These are phyloP conservation scores for Anthopleura sola DNA, from an alignment of 64 coral and sea anemone genomes.

Conservation along the genomic window DNA sequence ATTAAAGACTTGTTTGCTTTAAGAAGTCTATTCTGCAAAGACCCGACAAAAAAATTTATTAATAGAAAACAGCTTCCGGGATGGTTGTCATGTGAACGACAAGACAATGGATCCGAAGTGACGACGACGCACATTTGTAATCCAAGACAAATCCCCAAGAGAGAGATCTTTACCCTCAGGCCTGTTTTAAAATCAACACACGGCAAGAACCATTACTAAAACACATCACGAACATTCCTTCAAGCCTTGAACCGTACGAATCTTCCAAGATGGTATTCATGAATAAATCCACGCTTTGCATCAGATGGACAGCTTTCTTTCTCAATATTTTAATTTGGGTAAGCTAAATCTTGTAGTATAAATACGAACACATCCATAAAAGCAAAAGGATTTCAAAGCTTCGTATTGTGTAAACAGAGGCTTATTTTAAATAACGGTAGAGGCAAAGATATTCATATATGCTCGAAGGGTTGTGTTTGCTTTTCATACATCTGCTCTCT, in stretches of 20 bases:
- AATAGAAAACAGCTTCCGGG: not conserved
- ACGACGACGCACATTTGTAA: not conserved
- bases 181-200: not conserved
- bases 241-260: not conserved
- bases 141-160: not conserved
- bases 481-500: not conserved
- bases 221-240: not conserved
- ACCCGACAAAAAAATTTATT: not conserved
- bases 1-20: not conserved
- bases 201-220: not conserved
- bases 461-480: not conserved
- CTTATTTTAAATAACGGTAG: not conserved
- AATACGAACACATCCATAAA: not conserved
- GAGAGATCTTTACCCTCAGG: not conserved
- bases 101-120: slow-evolving; percentile 1
- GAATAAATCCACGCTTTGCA: not conserved
- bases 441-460: not conserved
- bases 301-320: slow-evolving; percentile 5
- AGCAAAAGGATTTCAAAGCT: not conserved
- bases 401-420: not conserved
- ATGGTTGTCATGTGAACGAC: slow-evolving; percentile 2
- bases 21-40: not conserved
- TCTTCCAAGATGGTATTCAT: not conserved
- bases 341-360: not conserved
- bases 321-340: not conserved